These are phyloP conservation scores for Crotalus viridis DNA, from an alignment of 2,113 vertebrate genomes.

Conservation along the genomic window DNA sequence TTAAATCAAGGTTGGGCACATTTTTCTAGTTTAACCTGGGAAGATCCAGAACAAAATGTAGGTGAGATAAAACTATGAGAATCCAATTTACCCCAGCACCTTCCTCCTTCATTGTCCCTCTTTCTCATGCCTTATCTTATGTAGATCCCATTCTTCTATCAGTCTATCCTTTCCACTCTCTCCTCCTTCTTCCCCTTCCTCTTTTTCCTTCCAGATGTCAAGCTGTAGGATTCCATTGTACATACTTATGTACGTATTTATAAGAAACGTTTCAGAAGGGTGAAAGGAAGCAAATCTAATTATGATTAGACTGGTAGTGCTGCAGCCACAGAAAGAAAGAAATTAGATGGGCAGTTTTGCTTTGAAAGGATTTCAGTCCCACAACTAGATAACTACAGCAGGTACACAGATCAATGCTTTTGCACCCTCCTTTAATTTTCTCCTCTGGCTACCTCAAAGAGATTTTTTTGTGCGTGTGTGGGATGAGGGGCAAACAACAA, in stretches of 20 bases:
- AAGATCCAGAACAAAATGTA: neutral
- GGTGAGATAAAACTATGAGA: neutral
- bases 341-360: neutral
- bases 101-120: neutral
- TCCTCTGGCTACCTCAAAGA: neutral
- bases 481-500: neutral
- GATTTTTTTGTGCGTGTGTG: neutral
- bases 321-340: neutral
- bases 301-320: neutral
- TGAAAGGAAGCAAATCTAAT: neutral
- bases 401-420: neutral
- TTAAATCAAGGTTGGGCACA: neutral
- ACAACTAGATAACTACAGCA: neutral
- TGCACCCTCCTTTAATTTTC: neutral
- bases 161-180: neutral
- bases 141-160: neutral
- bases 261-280: neutral
- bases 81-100: neutral
- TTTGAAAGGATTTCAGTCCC: neutral
- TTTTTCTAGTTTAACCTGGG: neutral
- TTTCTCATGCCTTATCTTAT: neutral
- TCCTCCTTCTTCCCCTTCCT: neutral
- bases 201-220: neutral
- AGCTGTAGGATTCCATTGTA: neutral
- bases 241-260: neutral